Evolutionary conservation across 2,888 invertebrate species (phyloP).

Genomic region (Argyresthia goedartella): DNA sequence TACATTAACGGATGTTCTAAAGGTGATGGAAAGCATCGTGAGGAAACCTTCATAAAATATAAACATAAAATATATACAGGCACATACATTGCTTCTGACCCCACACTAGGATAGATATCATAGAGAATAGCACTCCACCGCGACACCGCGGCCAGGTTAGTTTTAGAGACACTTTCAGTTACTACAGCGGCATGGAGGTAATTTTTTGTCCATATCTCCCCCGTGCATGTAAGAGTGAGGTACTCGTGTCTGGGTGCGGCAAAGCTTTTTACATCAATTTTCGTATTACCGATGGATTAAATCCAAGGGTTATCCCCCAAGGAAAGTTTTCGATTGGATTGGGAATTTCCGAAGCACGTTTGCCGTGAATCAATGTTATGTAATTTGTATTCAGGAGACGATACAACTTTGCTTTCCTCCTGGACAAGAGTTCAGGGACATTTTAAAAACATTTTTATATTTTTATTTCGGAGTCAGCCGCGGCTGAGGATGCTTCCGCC

Average conservation of each 20-base stretch:
- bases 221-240: constrained; percentile 18
- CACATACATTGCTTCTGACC: no score
- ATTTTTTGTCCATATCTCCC: no score
- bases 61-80: no score
- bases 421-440: constrained; percentile 34
- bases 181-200: no score
- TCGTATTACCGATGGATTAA: constrained; percentile 69
- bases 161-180: no score
- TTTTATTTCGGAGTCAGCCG: neutral
- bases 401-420: constrained; percentile 39
- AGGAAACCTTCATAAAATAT: no score
- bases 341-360: constrained; percentile 21
- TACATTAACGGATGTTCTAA: no score
- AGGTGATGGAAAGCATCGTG: no score
- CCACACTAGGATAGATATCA: no score
- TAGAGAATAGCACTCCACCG: no score
- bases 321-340: constrained; percentile 60
- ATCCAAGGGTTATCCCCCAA: constrained; percentile 55
- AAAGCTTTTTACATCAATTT: constrained; percentile 65
- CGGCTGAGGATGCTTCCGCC: neutral
- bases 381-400: constrained; percentile 62
- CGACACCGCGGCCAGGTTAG: no score
- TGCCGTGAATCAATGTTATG: constrained; percentile 60
- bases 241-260: constrained; percentile 30
- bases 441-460: constrained; percentile 35